A percentile compares a stretch with the other conserved stretches of the same genome.
These are phyloP conservation scores for Psammodynastes pulverulentus DNA, from an alignment of 2,113 vertebrate genomes.

Conservation along the genomic window DNA sequence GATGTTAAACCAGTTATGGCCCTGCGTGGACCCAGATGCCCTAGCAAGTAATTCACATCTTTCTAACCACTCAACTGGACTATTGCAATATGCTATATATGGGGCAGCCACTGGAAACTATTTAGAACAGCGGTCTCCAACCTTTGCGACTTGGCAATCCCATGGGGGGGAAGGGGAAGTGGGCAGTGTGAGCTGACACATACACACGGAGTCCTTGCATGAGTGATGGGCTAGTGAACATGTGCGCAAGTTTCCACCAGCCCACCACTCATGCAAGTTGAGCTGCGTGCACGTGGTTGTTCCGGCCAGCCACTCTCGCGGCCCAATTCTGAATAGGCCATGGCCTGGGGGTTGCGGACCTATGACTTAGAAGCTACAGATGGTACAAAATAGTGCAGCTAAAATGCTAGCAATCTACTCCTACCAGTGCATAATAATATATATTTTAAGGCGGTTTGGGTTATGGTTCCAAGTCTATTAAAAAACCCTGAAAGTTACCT, in stretches of 20 bases:
- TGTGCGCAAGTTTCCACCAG: no score
- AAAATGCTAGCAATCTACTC: background rate
- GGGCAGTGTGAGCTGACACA: no score
- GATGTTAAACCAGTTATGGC: background rate
- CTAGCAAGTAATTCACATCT: background rate
- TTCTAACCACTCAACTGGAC: background rate
- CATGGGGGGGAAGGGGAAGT: no score
- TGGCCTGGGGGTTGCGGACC: no score
- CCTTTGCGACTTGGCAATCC: no score
- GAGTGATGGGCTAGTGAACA: no score
- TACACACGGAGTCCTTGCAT: no score
- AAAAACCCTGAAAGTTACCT: background rate
- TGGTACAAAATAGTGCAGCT: background rate
- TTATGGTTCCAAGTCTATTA: background rate
- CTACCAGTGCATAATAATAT: background rate
- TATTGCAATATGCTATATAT: background rate
- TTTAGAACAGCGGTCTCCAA: no score
- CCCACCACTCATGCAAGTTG: no score
- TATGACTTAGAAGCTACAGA: background rate
- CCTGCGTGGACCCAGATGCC: background rate
- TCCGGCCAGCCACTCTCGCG: no score
- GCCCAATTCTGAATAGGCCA: no score
- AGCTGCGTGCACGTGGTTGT: rapidly evolving
- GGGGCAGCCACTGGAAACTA: background rate
- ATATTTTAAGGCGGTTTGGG: background rate